Evolutionary conservation across 2,888 invertebrate species (phyloP).

Genomic region (Charanyca ferruginea): DNA sequence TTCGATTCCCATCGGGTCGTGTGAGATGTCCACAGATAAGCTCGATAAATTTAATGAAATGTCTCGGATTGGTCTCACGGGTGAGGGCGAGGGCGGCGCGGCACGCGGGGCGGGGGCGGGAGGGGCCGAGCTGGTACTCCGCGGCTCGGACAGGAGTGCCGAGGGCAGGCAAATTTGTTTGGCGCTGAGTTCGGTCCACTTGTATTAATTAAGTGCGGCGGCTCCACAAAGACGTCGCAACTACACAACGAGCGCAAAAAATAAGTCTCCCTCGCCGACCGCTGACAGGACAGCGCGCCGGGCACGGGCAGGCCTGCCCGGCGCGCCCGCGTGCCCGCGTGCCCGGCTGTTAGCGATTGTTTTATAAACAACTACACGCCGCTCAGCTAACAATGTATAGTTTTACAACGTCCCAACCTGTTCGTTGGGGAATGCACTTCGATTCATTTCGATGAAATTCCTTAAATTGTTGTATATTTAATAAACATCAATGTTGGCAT

Average conservation of each 20-base stretch:
- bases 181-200: conserved; percentile 75
- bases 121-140: conserved; percentile 28
- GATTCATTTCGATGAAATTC: conserved; percentile 29
- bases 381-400: conserved; percentile 22
- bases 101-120: conserved; percentile 50
- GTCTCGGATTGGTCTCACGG: conserved; percentile 73
- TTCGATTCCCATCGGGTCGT: conserved; percentile 83
- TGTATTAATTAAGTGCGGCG: conserved; percentile 83
- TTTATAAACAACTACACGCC: conserved; percentile 33
- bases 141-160: conserved; percentile 57
- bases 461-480: neutral
- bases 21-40: conserved; percentile 85
- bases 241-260: conserved; percentile 66
- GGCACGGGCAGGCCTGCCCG: neutral
- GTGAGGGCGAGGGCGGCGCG: conserved; percentile 49
- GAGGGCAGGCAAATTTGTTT: conserved; percentile 83
- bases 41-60: conserved; percentile 89
- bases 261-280: conserved; percentile 48
- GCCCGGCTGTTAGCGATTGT: conserved; percentile 39
- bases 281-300: conserved; percentile 24
- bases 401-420: conserved; percentile 25
- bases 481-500: neutral
- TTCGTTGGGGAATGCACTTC: conserved; percentile 3
- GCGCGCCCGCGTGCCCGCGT: too few relatives aligned
- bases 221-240: conserved; percentile 74